Conservation (phyloP, 2,888 invertebrate species). For the Junonia oenone region DNA sequence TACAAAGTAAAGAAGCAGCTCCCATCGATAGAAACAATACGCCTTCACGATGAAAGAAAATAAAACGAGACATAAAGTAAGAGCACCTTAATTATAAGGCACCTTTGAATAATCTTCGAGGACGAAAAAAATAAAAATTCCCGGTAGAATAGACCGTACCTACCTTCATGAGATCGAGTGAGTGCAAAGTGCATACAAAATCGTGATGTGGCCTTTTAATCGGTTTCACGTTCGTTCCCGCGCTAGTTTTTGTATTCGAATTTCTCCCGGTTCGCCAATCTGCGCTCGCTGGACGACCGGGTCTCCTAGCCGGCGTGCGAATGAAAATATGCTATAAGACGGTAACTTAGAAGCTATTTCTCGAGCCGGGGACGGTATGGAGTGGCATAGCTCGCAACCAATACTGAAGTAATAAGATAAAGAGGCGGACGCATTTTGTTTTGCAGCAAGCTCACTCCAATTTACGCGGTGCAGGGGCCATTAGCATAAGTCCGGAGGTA, state of each 20-base stretch:
- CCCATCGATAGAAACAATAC: conserved; percentile 21
- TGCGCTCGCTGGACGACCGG: conserved; percentile 53
- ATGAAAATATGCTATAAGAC: conserved; percentile 50
- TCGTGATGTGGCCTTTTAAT: conserved; percentile 79
- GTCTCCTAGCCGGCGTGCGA: conserved; percentile 35
- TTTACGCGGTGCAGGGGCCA: conserved; percentile 73
- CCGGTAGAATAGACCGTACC: conserved; percentile 14
- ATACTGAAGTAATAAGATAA: conserved; percentile 71
- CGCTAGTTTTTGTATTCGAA: conserved; percentile 75
- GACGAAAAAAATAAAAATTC: conserved; percentile 57
- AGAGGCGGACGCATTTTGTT: conserved; percentile 73
- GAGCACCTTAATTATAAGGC: conserved; percentile 66
- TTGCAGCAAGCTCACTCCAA: conserved; percentile 70
- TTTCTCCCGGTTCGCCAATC: conserved; percentile 68
- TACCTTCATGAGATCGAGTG: conserved; percentile 62
- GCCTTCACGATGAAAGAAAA: conserved; percentile 26
- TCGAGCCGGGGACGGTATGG: conserved; percentile 30
- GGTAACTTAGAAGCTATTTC: conserved; percentile 46
- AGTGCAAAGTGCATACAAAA: conserved; percentile 79
- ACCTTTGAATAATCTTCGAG: conserved; percentile 62
- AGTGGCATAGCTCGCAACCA: conserved; percentile 41
- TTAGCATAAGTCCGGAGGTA: conserved; percentile 72
- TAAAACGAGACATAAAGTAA: conserved; percentile 22
- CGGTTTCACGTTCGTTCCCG: conserved; percentile 76
- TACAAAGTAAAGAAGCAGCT: conserved; percentile 3